Conservation (phyloP, 2,888 invertebrate genomes). For the Harpalus rufipes region DNA sequence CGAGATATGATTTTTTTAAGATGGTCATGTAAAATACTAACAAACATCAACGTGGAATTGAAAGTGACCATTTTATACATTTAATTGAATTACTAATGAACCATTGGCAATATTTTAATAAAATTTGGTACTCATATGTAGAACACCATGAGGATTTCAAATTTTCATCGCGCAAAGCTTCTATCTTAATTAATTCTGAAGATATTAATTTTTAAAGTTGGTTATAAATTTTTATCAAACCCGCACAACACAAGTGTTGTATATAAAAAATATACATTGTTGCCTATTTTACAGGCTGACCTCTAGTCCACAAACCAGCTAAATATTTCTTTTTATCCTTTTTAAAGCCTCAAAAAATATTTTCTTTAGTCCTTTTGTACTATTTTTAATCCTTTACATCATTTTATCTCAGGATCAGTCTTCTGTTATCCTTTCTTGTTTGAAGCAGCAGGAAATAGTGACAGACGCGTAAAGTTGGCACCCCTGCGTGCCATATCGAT, state of each 20-base stretch:
- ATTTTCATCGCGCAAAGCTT: neutral
- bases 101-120: neutral
- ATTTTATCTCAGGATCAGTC: neutral
- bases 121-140: neutral
- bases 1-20: neutral
- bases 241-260: neutral
- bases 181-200: neutral
- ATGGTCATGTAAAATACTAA: neutral
- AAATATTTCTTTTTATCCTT: neutral
- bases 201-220: neutral
- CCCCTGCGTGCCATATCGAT: constrained; percentile 24
- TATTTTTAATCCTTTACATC: constrained; percentile 4
- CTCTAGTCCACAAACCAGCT: neutral
- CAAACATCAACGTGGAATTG: no score
- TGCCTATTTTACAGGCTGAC: no score
- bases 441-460: constrained; percentile 20
- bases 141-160: neutral
- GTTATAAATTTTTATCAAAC: neutral
- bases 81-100: neutral
- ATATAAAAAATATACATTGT: neutral
- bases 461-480: constrained; percentile 29
- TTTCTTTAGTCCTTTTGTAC: neutral
- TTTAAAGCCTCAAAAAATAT: neutral
- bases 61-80: no score
- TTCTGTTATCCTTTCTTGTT: constrained; percentile 1